These are phyloP conservation scores for Watsonalla binaria DNA, from an alignment of 2,888 invertebrate species.

Conservation along the genomic window DNA sequence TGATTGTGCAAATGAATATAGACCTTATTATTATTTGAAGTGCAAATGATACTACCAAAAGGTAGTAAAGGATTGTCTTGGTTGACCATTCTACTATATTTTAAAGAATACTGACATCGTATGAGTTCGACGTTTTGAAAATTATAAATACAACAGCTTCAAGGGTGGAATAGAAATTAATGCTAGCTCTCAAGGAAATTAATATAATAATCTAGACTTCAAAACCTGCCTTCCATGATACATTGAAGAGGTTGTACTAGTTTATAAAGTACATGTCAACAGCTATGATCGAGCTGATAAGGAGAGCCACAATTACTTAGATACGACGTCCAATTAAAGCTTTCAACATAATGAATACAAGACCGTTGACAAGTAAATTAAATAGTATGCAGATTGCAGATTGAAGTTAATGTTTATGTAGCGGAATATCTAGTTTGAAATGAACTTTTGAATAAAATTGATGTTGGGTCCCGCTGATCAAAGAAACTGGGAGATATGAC, in stretches of 20 bases:
- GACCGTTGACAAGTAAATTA: neutral
- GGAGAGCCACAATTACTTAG: neutral
- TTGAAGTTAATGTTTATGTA: neutral
- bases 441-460: conserved; percentile 1
- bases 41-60: too few relatives aligned
- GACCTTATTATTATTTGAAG: too few relatives aligned
- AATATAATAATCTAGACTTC: neutral
- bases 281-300: neutral
- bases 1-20: too few relatives aligned
- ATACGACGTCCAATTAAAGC: neutral
- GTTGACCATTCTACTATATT: too few relatives aligned
- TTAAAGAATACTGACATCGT: too few relatives aligned
- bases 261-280: neutral
- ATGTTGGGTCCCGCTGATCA: neutral
- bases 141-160: too few relatives aligned
- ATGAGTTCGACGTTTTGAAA: too few relatives aligned
- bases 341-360: neutral
- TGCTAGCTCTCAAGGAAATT: neutral
- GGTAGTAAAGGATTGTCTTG: too few relatives aligned
- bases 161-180: too few relatives aligned
- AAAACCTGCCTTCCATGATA: neutral
- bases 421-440: neutral
- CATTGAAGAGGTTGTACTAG: neutral
- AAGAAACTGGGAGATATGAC: too few relatives aligned
- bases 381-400: neutral